Evolutionary conservation across 1,140 invertebrate species (phyloP).

Genomic region (Neotoxoptera formosana): DNA sequence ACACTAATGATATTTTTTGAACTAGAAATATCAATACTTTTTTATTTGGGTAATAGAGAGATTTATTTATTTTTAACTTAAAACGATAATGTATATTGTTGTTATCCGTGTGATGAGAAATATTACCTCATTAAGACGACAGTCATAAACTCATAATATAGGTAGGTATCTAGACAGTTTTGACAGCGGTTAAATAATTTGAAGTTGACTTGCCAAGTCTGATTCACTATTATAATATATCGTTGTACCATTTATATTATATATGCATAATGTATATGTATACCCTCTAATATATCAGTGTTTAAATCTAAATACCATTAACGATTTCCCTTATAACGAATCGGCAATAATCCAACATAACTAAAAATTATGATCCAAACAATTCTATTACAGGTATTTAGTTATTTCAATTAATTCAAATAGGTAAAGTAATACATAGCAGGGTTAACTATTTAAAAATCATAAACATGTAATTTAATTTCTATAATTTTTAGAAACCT

Average conservation of each 20-base stretch:
- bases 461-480: background rate
- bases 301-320: too few relatives aligned
- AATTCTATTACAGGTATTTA: background rate
- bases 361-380: background rate
- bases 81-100: background rate
- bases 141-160: too few relatives aligned
- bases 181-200: background rate
- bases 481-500: background rate
- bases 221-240: background rate
- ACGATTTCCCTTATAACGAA: background rate
- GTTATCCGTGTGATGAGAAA: background rate
- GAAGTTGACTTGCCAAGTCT: background rate
- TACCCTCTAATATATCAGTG: too few relatives aligned
- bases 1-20: background rate
- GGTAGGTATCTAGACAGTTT: background rate
- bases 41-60: background rate
- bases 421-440: background rate
- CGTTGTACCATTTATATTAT: background rate
- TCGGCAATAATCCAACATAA: background rate
- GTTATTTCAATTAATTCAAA: too few relatives aligned
- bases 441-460: background rate
- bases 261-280: background rate
- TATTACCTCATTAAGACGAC: background rate
- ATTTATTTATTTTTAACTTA: background rate
- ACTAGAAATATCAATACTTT: background rate